phyloP scores from a whole-genome alignment of 2,113 vertebrate species.

The Sturnira hondurensis region DNA sequence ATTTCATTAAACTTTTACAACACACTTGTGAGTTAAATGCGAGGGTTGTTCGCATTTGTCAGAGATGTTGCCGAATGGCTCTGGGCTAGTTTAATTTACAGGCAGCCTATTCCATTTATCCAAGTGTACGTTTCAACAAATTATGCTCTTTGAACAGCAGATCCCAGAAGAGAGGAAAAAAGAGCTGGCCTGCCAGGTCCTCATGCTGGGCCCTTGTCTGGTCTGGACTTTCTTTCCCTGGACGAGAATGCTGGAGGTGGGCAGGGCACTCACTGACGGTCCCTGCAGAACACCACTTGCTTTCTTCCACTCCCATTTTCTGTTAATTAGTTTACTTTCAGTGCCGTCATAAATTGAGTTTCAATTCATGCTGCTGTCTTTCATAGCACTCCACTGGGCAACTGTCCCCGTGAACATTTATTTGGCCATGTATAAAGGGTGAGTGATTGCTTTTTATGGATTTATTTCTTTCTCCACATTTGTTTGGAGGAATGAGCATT shows the following conservation, averaged over 20 bases:
- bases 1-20: background rate
- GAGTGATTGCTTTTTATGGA: background rate
- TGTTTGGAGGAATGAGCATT: background rate
- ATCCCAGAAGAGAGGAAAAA: background rate
- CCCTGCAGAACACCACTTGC: background rate
- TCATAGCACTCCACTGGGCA: background rate
- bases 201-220: background rate
- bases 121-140: background rate
- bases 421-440: background rate
- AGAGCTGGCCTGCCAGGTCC: background rate
- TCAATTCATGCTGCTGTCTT: background rate
- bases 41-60: background rate
- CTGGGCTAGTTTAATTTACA: background rate
- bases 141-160: background rate
- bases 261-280: fast-evolving
- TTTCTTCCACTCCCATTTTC: background rate
- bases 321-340: background rate
- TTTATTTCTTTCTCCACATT: background rate
- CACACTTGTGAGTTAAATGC: background rate
- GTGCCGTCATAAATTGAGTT: background rate
- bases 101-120: background rate
- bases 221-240: background rate
- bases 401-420: background rate
- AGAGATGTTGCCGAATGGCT: background rate
- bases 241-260: too few species aligned